Evolutionary conservation across 2,888 invertebrate species (phyloP).

Genomic region (Tyria jacobaeae): DNA sequence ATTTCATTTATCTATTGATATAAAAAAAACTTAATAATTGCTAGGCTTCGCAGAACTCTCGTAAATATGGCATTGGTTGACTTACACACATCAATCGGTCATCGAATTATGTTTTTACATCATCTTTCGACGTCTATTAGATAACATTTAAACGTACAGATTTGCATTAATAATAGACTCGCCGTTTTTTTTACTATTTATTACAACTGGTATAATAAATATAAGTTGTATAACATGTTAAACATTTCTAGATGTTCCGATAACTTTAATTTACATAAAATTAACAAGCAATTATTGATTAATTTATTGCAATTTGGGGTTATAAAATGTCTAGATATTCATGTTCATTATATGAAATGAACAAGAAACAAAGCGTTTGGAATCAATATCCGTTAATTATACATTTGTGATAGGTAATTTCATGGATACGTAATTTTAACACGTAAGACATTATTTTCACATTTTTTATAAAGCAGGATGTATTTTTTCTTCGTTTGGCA

Average conservation of each 20-base stretch:
- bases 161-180: constrained; percentile 39
- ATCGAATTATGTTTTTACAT: constrained; percentile 14
- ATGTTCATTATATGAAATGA: constrained; percentile 4
- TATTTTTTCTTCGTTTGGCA: too few relatives aligned
- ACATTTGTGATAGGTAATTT: not conserved
- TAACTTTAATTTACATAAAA: constrained; percentile 31
- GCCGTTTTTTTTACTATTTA: constrained; percentile 21
- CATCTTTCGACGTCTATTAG: constrained; percentile 28
- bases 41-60: not conserved
- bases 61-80: not conserved
- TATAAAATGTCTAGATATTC: constrained; percentile 25
- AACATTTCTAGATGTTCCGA: constrained; percentile 24
- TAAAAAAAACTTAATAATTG: constrained; percentile 3
- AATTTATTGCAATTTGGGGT: constrained; percentile 31
- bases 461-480: too few relatives aligned
- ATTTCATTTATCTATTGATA: not conserved
- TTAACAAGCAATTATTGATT: constrained; percentile 29
- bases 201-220: constrained; percentile 20
- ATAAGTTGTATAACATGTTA: constrained; percentile 26
- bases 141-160: constrained; percentile 30
- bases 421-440: too few relatives aligned
- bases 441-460: too few relatives aligned
- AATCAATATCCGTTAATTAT: constrained; percentile 3
- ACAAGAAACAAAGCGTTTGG: not conserved
- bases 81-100: constrained; percentile 11